phyloP scores from a whole-genome alignment of 2,113 vertebrate species.

The Clarias macrocephalus region DNA sequence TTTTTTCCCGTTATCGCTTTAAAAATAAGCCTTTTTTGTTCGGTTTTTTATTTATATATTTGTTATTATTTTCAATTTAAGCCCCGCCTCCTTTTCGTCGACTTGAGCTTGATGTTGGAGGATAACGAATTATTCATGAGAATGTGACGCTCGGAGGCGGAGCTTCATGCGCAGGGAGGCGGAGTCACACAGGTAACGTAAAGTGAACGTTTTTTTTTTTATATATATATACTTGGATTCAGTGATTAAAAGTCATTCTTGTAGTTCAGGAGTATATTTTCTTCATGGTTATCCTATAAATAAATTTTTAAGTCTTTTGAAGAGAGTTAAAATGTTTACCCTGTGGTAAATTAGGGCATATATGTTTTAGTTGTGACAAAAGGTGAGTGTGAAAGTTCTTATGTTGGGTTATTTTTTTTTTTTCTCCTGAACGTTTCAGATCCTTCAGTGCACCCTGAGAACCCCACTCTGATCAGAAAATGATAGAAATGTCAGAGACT shows the following conservation, averaged over 20 bases:
- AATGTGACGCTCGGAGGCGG: conserved; percentile 49
- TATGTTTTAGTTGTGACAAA: too few relatives aligned
- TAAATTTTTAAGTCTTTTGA: neutral
- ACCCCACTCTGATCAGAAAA: conserved; percentile 39
- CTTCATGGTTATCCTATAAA: neutral
- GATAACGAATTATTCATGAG: conserved; percentile 56
- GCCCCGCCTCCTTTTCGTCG: conserved; percentile 11
- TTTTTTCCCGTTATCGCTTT: conserved; percentile 52
- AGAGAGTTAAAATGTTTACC: neutral
- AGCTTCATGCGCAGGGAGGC: conserved; percentile 34
- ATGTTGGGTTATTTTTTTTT: conserved; percentile 16
- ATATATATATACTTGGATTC: neutral
- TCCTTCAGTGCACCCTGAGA: conserved; percentile 48
- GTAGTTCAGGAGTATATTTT: neutral
- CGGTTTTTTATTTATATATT: conserved; percentile 27
- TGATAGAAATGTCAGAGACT: conserved; percentile 73
- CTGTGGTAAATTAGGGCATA: neutral
- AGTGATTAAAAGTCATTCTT: neutral
- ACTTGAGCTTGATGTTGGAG: conserved; percentile 14
- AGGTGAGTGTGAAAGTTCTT: neutral
- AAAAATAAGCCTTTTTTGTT: conserved; percentile 48
- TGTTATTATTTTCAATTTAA: neutral
- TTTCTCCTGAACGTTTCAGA: conserved; percentile 60
- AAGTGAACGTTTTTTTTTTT: conserved; percentile 9
- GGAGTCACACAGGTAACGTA: conserved; percentile 43